phyloP scores from a whole-genome alignment of 2,888 invertebrate species.

The Acanthosepion esculentum region DNA sequence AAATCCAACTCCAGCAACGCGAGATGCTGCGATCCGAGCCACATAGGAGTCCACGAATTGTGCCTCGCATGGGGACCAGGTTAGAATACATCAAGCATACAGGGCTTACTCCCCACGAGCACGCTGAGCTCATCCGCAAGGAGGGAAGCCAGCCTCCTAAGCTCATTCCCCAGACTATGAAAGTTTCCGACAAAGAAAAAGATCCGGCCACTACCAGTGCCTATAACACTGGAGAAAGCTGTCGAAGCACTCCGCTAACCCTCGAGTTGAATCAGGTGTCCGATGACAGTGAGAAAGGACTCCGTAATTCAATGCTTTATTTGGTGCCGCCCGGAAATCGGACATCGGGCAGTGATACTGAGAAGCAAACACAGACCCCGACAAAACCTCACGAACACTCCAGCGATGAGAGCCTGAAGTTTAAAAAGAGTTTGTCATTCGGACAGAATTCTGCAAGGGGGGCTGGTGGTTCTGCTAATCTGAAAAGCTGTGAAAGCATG shows the following conservation, averaged over 20 bases:
- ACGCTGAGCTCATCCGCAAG: conserved; percentile 58
- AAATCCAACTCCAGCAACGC: conserved; percentile 53
- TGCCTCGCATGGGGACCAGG: conserved; percentile 74
- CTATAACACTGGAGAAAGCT: conserved; percentile 85
- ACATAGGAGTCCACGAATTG: conserved; percentile 67
- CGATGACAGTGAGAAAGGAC: conserved; percentile 67
- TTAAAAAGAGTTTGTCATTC: conserved; percentile 41
- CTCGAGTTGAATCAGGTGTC: conserved; percentile 70
- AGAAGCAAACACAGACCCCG: conserved; percentile 72
- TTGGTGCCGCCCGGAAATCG: conserved; percentile 59
- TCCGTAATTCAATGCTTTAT: conserved; percentile 71
- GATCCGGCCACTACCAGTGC: conserved; percentile 80
- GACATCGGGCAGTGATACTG: conserved; percentile 69
- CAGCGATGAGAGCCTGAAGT: conserved; percentile 62
- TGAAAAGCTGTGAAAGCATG: conserved; percentile 51
- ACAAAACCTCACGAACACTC: conserved; percentile 64
- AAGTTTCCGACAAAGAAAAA: conserved; percentile 59
- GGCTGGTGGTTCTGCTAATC: not conserved
- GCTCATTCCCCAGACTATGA: conserved; percentile 51
- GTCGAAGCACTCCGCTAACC: conserved; percentile 79
- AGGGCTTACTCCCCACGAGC: conserved; percentile 51
- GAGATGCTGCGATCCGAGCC: conserved; percentile 56
- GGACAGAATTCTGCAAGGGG: not conserved
- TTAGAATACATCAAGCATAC: conserved; percentile 69
- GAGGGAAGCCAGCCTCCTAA: conserved; percentile 57